Percentiles rank a stretch among this genome's conserved stretches.
Evolutionary conservation across 2,888 invertebrate species (phyloP).

Genomic region (Pristionchus exspectatus): DNA sequence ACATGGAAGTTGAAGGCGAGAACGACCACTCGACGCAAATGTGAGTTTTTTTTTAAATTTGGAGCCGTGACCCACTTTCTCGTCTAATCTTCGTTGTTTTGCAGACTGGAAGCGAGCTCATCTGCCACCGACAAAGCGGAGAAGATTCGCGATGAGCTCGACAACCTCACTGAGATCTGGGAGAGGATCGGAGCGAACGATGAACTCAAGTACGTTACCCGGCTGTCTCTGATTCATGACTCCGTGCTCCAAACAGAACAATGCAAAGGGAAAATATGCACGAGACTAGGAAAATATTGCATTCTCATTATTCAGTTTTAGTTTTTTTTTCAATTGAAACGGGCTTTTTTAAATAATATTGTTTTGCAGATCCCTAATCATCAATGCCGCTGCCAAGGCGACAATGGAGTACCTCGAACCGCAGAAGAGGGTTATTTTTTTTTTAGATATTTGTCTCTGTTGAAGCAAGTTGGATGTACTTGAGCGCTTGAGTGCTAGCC

Average conservation of each 20-base stretch:
- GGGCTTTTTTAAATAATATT: not conserved
- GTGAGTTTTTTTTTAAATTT: not conserved
- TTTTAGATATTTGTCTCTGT: no score
- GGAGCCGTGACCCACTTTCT: not conserved
- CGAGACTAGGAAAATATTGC: no score
- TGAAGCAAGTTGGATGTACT: no score
- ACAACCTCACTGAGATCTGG: not conserved
- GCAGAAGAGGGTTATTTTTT: not conserved
- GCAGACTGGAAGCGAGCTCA: not conserved
- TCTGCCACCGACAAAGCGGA: not conserved
- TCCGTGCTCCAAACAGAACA: not conserved
- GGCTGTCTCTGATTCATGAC: not conserved
- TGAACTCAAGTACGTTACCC: not conserved
- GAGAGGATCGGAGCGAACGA: not conserved
- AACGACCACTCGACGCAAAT: not conserved
- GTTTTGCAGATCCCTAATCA: not conserved
- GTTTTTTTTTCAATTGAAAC: not conserved
- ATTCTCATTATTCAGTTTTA: no score
- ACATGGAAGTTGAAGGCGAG: not conserved
- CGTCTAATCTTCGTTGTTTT: not conserved
- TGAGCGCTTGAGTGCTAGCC: no score
- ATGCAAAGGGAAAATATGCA: no score
- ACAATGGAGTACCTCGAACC: constrained; percentile 16
- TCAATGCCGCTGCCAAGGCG: not conserved
- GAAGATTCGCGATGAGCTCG: not conserved